These are phyloP conservation scores for Pipa parva DNA, from an alignment of 2,113 vertebrate genomes.

Conservation along the genomic window DNA sequence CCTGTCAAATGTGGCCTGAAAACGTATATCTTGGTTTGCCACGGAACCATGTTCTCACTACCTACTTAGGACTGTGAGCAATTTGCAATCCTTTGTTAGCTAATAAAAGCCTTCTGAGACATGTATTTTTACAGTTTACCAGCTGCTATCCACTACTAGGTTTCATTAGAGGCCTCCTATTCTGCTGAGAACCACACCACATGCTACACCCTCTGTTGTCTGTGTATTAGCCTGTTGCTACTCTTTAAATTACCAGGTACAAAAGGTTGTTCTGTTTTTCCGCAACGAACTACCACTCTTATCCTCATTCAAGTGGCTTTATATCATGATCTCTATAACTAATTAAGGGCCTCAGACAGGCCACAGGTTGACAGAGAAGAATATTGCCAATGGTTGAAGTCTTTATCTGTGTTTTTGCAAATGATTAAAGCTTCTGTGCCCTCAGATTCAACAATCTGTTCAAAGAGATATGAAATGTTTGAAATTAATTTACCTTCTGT, in stretches of 20 bases:
- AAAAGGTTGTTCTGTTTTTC: slow-evolving; percentile 72
- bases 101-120: slow-evolving; percentile 83
- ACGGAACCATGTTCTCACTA: slow-evolving; percentile 98
- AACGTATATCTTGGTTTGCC: slow-evolving; percentile 70
- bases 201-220: slow-evolving; percentile 81
- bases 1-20: slow-evolving; percentile 67
- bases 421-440: slow-evolving; percentile 49
- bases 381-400: slow-evolving; percentile 52
- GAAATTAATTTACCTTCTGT: slow-evolving; percentile 22
- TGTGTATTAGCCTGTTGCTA: slow-evolving; percentile 78
- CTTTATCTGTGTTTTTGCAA: slow-evolving; percentile 27
- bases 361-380: slow-evolving; percentile 66
- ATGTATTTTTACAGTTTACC: slow-evolving; percentile 97
- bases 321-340: slow-evolving; percentile 76
- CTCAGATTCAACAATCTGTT: slow-evolving; percentile 42
- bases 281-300: slow-evolving; percentile 63
- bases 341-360: slow-evolving; percentile 67
- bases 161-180: slow-evolving; percentile 95
- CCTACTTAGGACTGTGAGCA: slow-evolving; percentile 88
- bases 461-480: slow-evolving; percentile 24
- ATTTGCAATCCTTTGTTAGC: slow-evolving; percentile 98
- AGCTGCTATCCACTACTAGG: slow-evolving; percentile 95
- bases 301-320: slow-evolving; percentile 64
- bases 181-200: slow-evolving; percentile 97
- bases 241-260: slow-evolving; percentile 78